Evolutionary conservation across 1,140 invertebrate genomes (phyloP).

Genomic region (Neoseiulus cucumeris): DNA sequence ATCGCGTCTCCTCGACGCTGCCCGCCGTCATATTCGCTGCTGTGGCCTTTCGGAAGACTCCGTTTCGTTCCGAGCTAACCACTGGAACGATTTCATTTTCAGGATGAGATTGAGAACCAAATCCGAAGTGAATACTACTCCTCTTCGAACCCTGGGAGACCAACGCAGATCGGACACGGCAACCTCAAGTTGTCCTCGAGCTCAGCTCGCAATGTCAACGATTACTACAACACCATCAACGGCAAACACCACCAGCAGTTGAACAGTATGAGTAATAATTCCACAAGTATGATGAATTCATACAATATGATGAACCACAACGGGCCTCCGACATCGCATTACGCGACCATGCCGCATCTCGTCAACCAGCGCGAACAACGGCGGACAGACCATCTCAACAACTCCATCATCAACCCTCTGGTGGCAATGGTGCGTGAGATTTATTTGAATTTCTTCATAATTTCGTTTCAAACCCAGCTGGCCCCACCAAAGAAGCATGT

Average conservation of each 20-base stretch:
- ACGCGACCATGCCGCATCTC: neutral
- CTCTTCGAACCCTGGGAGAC: slow-evolving; percentile 5
- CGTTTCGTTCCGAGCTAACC: too few relatives aligned
- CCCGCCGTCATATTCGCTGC: too few relatives aligned
- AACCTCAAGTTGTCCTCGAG: neutral
- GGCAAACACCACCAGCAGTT: slow-evolving; percentile 1
- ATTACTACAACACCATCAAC: neutral
- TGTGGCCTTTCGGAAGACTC: too few relatives aligned
- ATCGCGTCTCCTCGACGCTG: too few relatives aligned
- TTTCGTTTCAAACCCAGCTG: too few relatives aligned
- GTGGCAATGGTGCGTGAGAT: neutral
- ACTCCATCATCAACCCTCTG: slow-evolving; percentile 7
- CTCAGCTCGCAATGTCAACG: neutral
- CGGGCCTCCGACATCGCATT: neutral
- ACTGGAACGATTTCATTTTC: neutral
- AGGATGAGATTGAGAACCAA: slow-evolving; percentile 6
- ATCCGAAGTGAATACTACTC: slow-evolving; percentile 9
- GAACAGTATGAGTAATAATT: neutral
- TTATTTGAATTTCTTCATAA: too few relatives aligned
- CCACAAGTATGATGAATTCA: too few relatives aligned
- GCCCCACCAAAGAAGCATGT: too few relatives aligned
- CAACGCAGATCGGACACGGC: neutral
- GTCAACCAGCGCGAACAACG: neutral
- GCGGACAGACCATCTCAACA: neutral
- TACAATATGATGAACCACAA: neutral